Percentiles rank a stretch among this genome's conserved stretches.
phyloP scores from a whole-genome alignment of 2,888 invertebrate genomes.

The Nesidiocoris tenuis region DNA sequence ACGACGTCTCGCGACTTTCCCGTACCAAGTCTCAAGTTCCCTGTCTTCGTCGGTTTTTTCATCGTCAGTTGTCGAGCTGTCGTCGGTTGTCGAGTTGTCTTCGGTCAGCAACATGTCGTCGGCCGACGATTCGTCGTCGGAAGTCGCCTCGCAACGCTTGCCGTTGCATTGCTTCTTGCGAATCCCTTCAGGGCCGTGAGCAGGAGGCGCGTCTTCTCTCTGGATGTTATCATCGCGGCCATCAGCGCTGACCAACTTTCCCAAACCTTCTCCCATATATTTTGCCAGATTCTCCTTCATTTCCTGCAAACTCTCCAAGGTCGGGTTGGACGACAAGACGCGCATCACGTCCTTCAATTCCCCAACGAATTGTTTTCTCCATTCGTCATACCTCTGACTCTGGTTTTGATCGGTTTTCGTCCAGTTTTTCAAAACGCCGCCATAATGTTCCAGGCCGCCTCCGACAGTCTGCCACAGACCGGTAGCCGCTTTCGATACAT shows the following conservation, averaged over 20 bases:
- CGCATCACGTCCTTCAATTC: conserved; percentile 14
- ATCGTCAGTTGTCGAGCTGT: background rate
- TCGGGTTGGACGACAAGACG: conserved; percentile 5
- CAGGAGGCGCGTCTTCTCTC: background rate
- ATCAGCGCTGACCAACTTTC: background rate
- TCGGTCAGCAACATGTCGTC: too few species aligned
- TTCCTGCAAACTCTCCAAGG: conserved; percentile 7
- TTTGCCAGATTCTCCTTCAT: background rate
- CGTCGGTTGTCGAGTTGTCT: too few species aligned
- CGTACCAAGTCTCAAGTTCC: too few species aligned
- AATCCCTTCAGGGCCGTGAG: conserved; percentile 3
- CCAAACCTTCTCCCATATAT: conserved; percentile 12
- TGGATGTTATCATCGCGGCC: background rate
- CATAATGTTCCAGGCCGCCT: conserved; percentile 6
- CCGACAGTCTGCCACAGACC: conserved; percentile 5
- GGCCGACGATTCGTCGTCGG: background rate
- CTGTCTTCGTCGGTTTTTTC: background rate
- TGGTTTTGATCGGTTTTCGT: background rate
- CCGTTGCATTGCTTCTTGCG: too few species aligned
- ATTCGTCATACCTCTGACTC: conserved; percentile 9
- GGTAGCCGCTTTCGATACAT: conserved; percentile 4
- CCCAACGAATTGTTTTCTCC: conserved; percentile 9
- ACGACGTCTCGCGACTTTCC: background rate
- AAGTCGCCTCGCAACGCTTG: background rate
- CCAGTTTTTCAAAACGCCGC: conserved; percentile 3